Evolutionary conservation across 2,113 vertebrate species (phyloP), one percentile per base, ranked within the genome.

Genomic region (Megaceryle maxima): DNA sequence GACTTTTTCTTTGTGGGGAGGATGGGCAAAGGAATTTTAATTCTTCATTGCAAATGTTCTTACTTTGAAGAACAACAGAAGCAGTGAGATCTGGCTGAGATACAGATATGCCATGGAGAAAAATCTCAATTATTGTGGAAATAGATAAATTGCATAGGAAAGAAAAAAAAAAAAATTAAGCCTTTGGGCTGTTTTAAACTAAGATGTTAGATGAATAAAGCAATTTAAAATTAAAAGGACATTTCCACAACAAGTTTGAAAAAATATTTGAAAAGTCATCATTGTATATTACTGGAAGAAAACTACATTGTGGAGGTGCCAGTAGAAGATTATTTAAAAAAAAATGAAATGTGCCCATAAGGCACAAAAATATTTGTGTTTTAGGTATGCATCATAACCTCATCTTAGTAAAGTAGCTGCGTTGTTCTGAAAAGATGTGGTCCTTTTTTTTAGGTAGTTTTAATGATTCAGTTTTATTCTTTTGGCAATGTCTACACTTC

Each of bases 51-150:
- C 13, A 86, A 87, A 16, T 2, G 4, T 28, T 8, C 16, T 57
- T 53, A 20, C 24, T 83, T 46, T 92, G 56, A 86, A 87, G 63
- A 66, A 84, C 9, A 77, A 46, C 6, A 10, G 59, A 5, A 83
- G 20, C 6, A 28, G 46, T 46, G 33, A 87, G 25, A 91, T 9
- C 16, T 80, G 46, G 83, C 63, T 95, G 18, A 85, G 31, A 88
- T 57, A 57, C 7, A 69, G 86, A 76, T 80, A 50, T 48, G 16
- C 22, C 14, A 35, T 41, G 33, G 25, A 81, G 41, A 13, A 77
- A 87, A 96, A 84, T 5, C 11, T 92, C 6, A 64, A 88, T 83
- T 95, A 15, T 84, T 85, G 29, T 69, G n/a, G 64, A 94, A 93
- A 77, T 8, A 96, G 41, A 60, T 51, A 96, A 96, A 87, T 92